These are phyloP conservation scores for Temnothorax rugatulus DNA, from an alignment of 2,888 invertebrate genomes.

Conservation along the genomic window DNA sequence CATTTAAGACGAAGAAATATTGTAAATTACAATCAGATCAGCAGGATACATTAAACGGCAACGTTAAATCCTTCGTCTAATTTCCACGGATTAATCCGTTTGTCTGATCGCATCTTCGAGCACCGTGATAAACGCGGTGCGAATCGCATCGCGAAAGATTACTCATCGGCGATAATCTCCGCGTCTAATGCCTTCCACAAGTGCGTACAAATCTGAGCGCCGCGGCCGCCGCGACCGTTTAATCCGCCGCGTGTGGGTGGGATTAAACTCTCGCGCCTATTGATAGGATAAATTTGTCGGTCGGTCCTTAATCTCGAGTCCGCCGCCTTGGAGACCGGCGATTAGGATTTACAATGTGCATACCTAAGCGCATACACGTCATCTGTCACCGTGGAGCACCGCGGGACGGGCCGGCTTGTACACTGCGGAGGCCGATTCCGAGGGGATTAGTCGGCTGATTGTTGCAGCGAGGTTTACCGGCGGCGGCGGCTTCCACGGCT, in stretches of 20 bases:
- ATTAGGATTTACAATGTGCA: constrained; percentile 66
- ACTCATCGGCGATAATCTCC: constrained; percentile 42
- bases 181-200: constrained; percentile 36
- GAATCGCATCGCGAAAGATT: constrained; percentile 29
- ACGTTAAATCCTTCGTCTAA: constrained; percentile 16
- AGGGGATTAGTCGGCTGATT: constrained; percentile 77
- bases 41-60: background rate
- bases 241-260: constrained; percentile 17
- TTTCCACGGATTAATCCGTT: constrained; percentile 29
- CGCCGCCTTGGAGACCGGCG: constrained; percentile 21
- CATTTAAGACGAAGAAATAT: background rate
- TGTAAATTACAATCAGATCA: background rate
- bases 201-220: constrained; percentile 16
- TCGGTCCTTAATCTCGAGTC: constrained; percentile 27
- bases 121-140: background rate
- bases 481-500: constrained; percentile 36
- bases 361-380: constrained; percentile 55
- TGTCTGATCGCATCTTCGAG: background rate
- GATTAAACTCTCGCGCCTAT: constrained; percentile 35
- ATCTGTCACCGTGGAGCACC: constrained; percentile 62
- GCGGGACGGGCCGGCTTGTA: constrained; percentile 44
- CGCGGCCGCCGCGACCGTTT: constrained; percentile 3
- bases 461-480: constrained; percentile 67
- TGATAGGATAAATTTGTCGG: constrained; percentile 43
- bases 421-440: constrained; percentile 70